Percentiles rank a stretch among this genome's conserved stretches.
These are phyloP conservation scores for Butastur rufipennis DNA, from an alignment of 2,113 vertebrate genomes.

Conservation along the genomic window DNA sequence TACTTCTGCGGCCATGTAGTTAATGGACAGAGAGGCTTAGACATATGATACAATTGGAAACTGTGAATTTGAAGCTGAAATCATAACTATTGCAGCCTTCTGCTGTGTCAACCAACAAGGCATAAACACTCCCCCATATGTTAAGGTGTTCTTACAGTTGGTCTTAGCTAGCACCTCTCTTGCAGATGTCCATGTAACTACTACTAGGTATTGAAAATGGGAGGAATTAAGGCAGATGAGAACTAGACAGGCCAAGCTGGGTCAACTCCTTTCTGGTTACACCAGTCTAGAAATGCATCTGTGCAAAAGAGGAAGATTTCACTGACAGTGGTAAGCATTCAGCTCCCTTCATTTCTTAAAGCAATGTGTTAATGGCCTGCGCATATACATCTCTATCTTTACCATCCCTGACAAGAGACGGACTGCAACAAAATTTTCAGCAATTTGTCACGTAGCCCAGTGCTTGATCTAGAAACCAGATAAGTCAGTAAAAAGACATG, in stretches of 20 bases:
- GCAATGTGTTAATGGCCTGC: background rate
- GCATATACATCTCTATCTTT: background rate
- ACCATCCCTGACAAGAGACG: background rate
- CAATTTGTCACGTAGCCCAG: background rate
- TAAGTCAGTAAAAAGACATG: background rate
- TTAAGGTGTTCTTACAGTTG: background rate
- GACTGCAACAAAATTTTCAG: background rate
- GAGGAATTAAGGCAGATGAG: background rate
- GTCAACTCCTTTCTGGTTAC: background rate
- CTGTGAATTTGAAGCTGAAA: background rate
- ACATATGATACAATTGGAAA: background rate
- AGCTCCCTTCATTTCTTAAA: background rate
- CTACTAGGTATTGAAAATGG: background rate
- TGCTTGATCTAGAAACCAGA: background rate
- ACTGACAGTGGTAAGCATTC: background rate
- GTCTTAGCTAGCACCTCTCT: background rate
- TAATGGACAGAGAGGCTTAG: background rate
- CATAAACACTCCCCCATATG: background rate
- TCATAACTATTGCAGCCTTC: background rate
- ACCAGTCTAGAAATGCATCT: background rate
- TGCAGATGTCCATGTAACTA: background rate
- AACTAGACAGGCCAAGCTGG: background rate
- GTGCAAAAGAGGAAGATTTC: background rate
- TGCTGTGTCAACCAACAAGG: background rate
- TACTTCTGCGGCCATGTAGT: background rate